Percentiles rank a stretch among this genome's conserved stretches.
phyloP scores from a whole-genome alignment of 1,140 invertebrate species.

The Dreissena rostriformis region DNA sequence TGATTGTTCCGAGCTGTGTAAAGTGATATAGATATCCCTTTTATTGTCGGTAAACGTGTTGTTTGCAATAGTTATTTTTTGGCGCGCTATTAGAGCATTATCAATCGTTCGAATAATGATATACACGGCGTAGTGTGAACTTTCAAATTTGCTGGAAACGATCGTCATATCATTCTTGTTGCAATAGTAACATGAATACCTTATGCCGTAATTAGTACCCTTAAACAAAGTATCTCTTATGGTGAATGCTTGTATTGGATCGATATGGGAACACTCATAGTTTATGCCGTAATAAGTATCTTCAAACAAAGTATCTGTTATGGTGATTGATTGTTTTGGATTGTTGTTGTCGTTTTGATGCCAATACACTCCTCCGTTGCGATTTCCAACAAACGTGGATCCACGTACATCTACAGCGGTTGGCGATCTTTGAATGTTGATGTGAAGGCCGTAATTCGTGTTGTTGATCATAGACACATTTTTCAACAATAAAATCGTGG shows the following conservation, averaged over 20 bases:
- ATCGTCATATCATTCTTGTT: neutral
- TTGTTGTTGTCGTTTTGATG: neutral
- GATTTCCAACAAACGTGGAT: neutral
- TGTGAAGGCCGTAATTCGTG: neutral
- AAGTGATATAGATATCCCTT: no score
- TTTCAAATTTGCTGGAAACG: no score
- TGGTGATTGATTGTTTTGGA: neutral
- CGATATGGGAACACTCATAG: no score
- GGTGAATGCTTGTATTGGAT: no score
- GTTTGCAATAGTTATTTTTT: no score
- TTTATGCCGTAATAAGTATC: neutral
- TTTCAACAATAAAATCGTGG: neutral
- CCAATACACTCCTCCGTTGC: neutral
- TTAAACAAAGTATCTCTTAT: no score
- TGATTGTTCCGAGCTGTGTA: neutral
- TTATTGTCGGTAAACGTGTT: no score
- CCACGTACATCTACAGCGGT: neutral
- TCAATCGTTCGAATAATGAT: no score
- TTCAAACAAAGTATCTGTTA: neutral
- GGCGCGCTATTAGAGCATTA: no score
- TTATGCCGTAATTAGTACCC: no score
- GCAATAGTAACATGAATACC: constrained; percentile 2
- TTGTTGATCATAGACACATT: constrained; percentile 11
- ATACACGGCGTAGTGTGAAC: no score
- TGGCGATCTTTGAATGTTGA: neutral